Conservation (phyloP, 2,797 vertebrate species). For the Argya squamiceps region DNA sequence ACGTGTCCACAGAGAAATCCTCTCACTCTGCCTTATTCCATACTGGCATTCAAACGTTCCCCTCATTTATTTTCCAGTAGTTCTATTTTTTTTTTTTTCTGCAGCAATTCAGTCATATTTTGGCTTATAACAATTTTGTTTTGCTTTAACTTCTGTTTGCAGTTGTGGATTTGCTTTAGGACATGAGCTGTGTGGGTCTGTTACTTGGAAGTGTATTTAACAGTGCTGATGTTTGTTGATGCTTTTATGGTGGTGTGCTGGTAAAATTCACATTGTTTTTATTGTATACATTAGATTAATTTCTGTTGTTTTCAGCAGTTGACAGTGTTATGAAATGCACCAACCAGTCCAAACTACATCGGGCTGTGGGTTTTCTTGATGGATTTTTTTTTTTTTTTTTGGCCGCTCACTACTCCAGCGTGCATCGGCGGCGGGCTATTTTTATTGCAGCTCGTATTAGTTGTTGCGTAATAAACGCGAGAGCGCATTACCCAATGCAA, state of each 20-base stretch:
- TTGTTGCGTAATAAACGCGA: conserved; percentile 41
- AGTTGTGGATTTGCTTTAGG: not conserved
- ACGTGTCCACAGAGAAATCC: not conserved
- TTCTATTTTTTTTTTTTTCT: not conserved
- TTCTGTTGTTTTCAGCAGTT: not conserved
- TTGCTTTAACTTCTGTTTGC: not conserved
- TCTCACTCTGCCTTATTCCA: not conserved
- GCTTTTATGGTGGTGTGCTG: not conserved
- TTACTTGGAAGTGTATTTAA: not conserved
- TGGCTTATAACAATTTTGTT: not conserved
- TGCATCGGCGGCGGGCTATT: not conserved
- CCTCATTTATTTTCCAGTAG: not conserved
- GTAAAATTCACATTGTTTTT: not conserved
- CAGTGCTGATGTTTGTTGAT: not conserved
- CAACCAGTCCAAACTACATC: not conserved
- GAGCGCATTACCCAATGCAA: conserved; percentile 35
- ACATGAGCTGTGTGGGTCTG: not conserved
- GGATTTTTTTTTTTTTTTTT: not conserved
- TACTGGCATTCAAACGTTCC: not conserved
- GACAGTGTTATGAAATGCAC: not conserved
- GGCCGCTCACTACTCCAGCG: not conserved
- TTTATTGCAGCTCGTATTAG: conserved; percentile 30
- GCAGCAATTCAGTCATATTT: not conserved
- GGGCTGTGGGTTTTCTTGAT: not conserved
- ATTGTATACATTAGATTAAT: not conserved